These are phyloP conservation scores for Digitonthophagus gazella DNA, from an alignment of 2,888 invertebrate genomes.

Conservation along the genomic window DNA sequence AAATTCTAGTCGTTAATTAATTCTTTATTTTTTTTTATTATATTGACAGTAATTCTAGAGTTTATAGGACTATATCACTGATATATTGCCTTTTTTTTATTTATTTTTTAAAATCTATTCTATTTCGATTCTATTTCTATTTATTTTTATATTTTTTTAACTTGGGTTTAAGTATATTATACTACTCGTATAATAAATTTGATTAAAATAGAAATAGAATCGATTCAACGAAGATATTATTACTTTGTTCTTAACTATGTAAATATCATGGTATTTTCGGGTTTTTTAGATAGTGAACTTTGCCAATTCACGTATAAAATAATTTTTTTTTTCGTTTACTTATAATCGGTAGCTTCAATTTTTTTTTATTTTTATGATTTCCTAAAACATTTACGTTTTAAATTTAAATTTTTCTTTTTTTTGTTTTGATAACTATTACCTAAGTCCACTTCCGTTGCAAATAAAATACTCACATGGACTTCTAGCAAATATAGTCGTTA, in stretches of 20 bases:
- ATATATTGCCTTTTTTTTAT: slow-evolving; percentile 23
- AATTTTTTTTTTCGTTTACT: not conserved
- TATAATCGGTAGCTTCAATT: too few relatives aligned
- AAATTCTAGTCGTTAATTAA: slow-evolving; percentile 4
- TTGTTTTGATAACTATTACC: not conserved
- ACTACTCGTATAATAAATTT: not conserved
- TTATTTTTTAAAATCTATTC: slow-evolving; percentile 19
- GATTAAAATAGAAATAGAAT: slow-evolving; percentile 12
- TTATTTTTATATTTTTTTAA: slow-evolving; percentile 21
- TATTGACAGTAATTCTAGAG: slow-evolving; percentile 21
- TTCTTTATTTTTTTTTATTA: not conserved
- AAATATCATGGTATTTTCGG: not conserved
- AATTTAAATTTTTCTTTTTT: too few relatives aligned
- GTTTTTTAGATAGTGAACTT: not conserved
- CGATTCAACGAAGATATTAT: slow-evolving; percentile 14
- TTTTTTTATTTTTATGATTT: not conserved
- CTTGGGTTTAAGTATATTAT: too few relatives aligned
- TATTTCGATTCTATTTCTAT: slow-evolving; percentile 24
- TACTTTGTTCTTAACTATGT: slow-evolving; percentile 13
- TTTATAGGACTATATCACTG: slow-evolving; percentile 26
- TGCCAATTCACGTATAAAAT: not conserved
- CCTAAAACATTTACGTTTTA: too few relatives aligned
- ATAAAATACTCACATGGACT: not conserved
- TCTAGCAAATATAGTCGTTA: slow-evolving; percentile 14
- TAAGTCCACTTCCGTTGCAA: not conserved